Percentiles rank a stretch among this genome's conserved stretches.
Conservation (phyloP, 1,140 invertebrate genomes). For the Panulirus ornatus region DNA sequence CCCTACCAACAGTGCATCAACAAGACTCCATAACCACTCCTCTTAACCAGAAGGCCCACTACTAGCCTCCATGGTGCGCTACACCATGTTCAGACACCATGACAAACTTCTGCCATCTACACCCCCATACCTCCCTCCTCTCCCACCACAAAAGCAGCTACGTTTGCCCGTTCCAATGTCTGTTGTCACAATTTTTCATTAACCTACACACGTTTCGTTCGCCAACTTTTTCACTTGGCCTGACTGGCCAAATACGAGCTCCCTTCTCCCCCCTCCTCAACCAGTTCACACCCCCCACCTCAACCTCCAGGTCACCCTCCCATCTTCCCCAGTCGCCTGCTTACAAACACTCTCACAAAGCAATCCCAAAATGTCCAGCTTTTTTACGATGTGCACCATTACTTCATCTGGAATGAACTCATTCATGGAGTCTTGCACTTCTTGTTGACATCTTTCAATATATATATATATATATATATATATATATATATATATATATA, state of each 20-base stretch:
- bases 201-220: conserved; percentile 26
- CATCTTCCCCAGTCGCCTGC: conserved; percentile 23
- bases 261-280: not conserved
- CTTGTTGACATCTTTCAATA: too few species aligned
- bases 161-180: not conserved
- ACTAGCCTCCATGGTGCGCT: too few species aligned
- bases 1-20: too few species aligned
- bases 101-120: not conserved
- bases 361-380: conserved; percentile 26
- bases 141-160: not conserved
- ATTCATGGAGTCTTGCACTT: conserved; percentile 19
- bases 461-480: too few species aligned
- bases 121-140: not conserved
- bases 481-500: too few species aligned
- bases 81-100: too few species aligned
- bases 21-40: too few species aligned
- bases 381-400: conserved; percentile 9
- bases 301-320: not conserved
- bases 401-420: conserved; percentile 24
- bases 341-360: conserved; percentile 30
- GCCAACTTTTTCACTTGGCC: conserved; percentile 1
- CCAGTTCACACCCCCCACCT: not conserved
- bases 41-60: too few species aligned
- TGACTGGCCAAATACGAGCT: not conserved
- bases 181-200: conserved; percentile 38